These are phyloP conservation scores for Zophobas atratus DNA, from an alignment of 1,140 invertebrate genomes.

Conservation along the genomic window DNA sequence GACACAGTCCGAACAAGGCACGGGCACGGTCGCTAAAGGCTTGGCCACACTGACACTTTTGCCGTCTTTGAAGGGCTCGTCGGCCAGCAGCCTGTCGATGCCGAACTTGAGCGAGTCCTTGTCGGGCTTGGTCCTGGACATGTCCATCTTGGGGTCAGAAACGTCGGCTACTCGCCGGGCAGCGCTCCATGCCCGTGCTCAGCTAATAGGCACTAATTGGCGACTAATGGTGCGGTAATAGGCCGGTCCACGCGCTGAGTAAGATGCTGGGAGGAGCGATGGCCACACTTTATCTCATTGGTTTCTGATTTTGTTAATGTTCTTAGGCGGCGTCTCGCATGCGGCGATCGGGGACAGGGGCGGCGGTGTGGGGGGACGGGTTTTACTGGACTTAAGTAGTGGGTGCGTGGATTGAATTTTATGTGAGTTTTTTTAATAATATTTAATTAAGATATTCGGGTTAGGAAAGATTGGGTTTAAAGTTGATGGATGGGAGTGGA, in stretches of 20 bases:
- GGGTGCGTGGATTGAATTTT: constrained; percentile 3
- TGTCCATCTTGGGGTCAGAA: constrained; percentile 53
- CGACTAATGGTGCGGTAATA: constrained; percentile 54
- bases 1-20: constrained; percentile 69
- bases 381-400: not conserved
- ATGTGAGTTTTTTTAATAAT: too few relatives aligned
- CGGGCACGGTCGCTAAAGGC: constrained; percentile 58
- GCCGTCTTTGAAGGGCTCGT: constrained; percentile 42
- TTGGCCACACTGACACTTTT: constrained; percentile 51
- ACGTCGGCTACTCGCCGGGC: constrained; percentile 7
- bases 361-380: not conserved
- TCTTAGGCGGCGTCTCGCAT: constrained; percentile 52
- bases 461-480: too few relatives aligned
- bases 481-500: too few relatives aligned
- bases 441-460: too few relatives aligned
- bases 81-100: constrained; percentile 66
- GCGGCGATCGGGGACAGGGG: constrained; percentile 3
- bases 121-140: constrained; percentile 54
- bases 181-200: constrained; percentile 29
- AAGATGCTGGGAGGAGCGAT: constrained; percentile 56
- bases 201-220: constrained; percentile 51
- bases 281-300: constrained; percentile 56
- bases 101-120: constrained; percentile 65
- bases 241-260: constrained; percentile 48
- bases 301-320: constrained; percentile 54